phyloP scores from a whole-genome alignment of 2,113 vertebrate species.

The Gobiocypris rarus region DNA sequence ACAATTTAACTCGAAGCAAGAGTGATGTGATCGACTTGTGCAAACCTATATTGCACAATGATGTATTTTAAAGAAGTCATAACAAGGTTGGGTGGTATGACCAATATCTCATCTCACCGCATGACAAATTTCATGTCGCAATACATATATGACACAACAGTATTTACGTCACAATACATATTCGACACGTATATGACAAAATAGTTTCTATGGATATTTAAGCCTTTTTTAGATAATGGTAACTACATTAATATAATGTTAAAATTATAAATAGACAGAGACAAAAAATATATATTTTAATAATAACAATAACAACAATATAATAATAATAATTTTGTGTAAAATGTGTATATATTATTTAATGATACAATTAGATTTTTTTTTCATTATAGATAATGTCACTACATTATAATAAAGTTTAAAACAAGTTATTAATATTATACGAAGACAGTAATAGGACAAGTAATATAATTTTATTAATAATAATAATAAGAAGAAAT shows the following conservation, averaged over 20 bases:
- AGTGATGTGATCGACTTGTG: constrained; percentile 16
- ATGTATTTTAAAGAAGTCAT: background rate
- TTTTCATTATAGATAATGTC: background rate
- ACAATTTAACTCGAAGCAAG: background rate
- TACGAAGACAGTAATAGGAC: background rate
- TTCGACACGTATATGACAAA: background rate
- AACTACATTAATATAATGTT: background rate
- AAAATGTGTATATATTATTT: background rate
- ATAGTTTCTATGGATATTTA: background rate
- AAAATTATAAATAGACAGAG: background rate
- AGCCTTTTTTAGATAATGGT: background rate
- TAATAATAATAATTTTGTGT: background rate
- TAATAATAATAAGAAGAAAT: background rate
- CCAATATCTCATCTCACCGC: background rate
- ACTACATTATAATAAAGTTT: background rate
- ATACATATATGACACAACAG: background rate
- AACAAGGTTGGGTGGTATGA: background rate
- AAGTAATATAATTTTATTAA: background rate
- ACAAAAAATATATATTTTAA: background rate
- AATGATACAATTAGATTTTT: background rate
- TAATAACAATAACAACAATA: background rate
- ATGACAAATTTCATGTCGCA: background rate
- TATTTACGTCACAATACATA: too few relatives aligned
- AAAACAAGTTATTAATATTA: background rate
- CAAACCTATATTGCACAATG: constrained; percentile 38